Evolutionary conservation across 1,140 invertebrate species (phyloP), one percentile per base, ranked within the genome.

Genomic region (Caenorhabditis inopinata): DNA sequence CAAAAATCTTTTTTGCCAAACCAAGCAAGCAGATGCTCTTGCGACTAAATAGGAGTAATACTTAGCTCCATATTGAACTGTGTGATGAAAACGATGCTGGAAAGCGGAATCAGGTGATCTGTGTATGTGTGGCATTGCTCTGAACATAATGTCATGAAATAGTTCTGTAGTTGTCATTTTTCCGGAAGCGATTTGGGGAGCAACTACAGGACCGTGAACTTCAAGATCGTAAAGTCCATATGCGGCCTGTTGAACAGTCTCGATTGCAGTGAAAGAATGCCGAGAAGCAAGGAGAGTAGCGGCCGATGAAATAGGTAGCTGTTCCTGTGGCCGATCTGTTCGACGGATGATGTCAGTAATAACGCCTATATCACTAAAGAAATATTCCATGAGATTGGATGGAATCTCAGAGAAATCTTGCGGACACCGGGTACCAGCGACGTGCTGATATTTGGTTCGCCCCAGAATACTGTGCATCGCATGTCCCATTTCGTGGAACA

Each of bases 401-500:
- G 97, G 97, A 35, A 99, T 94, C 92, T 99, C 97, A 4, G 97
- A 97, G 89, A 99, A 94, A 91, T 99, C 97, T 6, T 96, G 97
- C 45, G 93, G 93, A 89, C 96, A 98, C 81, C 97, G 91, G 0
- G 97, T 99, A 80, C 91, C 96, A 27, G 95, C 95, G 18, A 98
- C 94, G 90, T 99, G 96, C 90, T 99, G 97, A 90, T 97, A 96
- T 78, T 92, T 91, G 0, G 96, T 97, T 83, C 95, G 91, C 7
- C 94, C 97, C 74, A 99, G 89, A 95, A 99, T 98, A 5, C 96
- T 98, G 90, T 99, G 97, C 91, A 99, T 93, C 6, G 97, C 97
- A 91, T 99, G 97, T 0, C 97, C 97, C 93, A 98, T 94, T 91
- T 99, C 97, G 88, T 99, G 97, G 90, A 99, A 99, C 32, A 99